Evolutionary conservation across 2,888 invertebrate species (phyloP), one percentile per base, ranked within the genome.

Genomic region (Panzeria rudis): DNA sequence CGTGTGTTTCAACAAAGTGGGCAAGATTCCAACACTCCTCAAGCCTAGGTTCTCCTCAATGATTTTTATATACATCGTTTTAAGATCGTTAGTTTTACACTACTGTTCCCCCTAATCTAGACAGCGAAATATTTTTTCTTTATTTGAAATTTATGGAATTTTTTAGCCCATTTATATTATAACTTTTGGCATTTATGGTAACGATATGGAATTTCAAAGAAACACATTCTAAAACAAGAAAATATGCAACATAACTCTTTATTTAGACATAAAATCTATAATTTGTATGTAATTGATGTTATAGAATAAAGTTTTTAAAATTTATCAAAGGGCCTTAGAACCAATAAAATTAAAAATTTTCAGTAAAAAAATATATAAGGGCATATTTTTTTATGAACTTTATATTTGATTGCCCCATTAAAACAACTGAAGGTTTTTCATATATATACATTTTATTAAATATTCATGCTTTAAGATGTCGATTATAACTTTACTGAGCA

Each of bases 231-330:
- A 47, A 17, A 44, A 6, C 7, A 47, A 47, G 8, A 17, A n/a
- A 47, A 17, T 0, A n/a, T 47, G 0, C 1, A 47, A 54, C 4
- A 54, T 25, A 15, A 54, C 7, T 54, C 25, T 20, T 23, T 15
- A 13, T 47, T 47, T 0, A 47, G 5, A 5, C 5, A 56, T 56
- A 11, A 56, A n/a, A n/a, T 15, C 4, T 7, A 7, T 25, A 7
- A 56, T n/a, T n/a, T 29, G 13, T 29, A 29, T 56, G 9, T 25
- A 56, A 56, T 56, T 56, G 54, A 29, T 56, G 15, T 29, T 29
- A n/a, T 29, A 29, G 11, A 29, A 29, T 8, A 56, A 1, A 56
- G 15, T 15, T 44, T 44, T 44, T 15, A 3, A 44, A 15, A 44
- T n/a, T 56, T 29, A 6, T 6, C 3, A 29, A 6, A 54, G 17